A percentile compares a stretch with the other conserved stretches of the same genome.
Evolutionary conservation across 2,888 invertebrate species (phyloP).

Genomic region (Neoitamus cyanurus): DNA sequence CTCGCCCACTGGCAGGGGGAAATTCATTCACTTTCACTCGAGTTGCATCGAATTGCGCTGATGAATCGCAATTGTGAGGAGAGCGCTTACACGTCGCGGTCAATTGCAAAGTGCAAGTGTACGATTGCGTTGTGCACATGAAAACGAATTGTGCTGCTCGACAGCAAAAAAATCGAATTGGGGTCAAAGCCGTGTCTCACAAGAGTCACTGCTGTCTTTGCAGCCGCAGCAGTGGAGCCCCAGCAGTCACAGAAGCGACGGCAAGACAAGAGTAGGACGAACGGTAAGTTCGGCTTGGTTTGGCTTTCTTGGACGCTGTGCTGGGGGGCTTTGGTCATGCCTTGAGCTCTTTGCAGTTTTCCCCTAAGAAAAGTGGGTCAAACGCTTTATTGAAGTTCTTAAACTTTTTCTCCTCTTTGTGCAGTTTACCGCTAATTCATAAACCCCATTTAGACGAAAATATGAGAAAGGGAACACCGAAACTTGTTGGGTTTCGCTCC

Average conservation of each 20-base stretch:
- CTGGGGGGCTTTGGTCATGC: background rate
- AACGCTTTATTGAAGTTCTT: background rate
- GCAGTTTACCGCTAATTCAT: background rate
- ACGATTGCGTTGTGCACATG: background rate
- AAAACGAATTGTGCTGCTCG: background rate
- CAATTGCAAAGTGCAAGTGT: slow-evolving; percentile 27
- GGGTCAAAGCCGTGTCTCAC: slow-evolving; percentile 21
- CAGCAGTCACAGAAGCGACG: background rate
- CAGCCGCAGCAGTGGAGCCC: background rate
- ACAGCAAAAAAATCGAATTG: slow-evolving; percentile 25
- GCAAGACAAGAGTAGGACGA: background rate
- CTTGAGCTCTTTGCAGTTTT: slow-evolving; percentile 2
- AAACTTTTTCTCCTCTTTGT: background rate
- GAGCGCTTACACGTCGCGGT: background rate
- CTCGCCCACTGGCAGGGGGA: background rate
- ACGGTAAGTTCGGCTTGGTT: background rate
- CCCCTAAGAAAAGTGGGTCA: slow-evolving; percentile 20
- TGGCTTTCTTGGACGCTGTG: background rate
- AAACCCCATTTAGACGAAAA: background rate
- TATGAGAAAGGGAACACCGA: background rate
- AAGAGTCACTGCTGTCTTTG: background rate
- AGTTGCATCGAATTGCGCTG: background rate
- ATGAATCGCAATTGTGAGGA: background rate
- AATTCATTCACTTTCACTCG: slow-evolving; percentile 25
- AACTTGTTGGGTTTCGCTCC: background rate